phyloP scores from a whole-genome alignment of 2,888 invertebrate species.

The Hydraecia micacea region DNA sequence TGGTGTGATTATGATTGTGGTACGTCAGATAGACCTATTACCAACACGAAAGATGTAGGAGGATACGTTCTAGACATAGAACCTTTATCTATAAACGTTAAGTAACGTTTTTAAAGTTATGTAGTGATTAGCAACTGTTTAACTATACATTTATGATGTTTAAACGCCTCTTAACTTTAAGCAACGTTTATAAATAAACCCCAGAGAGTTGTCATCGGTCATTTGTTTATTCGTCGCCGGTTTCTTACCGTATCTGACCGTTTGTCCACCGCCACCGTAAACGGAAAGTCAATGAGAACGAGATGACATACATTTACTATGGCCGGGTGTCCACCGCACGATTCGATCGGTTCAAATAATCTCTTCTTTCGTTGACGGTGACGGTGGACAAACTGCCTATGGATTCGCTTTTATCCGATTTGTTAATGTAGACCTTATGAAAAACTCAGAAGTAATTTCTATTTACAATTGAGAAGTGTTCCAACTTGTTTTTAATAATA shows the following conservation, averaged over 20 bases:
- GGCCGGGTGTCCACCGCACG: not conserved
- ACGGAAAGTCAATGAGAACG: not conserved
- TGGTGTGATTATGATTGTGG: no score
- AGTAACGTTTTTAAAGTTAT: no score
- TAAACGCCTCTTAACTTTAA: no score
- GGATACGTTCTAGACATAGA: not conserved
- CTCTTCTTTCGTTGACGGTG: not conserved
- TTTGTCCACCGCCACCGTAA: not conserved
- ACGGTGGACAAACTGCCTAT: not conserved
- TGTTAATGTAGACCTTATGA: not conserved
- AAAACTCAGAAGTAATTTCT: not conserved
- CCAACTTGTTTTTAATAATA: constrained; percentile 6
- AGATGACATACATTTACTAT: not conserved
- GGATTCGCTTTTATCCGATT: not conserved
- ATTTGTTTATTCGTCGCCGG: not conserved
- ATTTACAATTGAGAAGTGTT: not conserved
- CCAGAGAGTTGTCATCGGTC: not conserved
- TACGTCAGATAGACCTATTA: not conserved
- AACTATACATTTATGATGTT: no score
- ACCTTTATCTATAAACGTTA: no score
- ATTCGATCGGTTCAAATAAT: not conserved
- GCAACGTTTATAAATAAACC: no score
- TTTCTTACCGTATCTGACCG: not conserved
- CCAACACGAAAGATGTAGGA: not conserved
- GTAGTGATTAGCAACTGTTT: no score